Conservation (phyloP, 2,888 invertebrate genomes). For the Sminthurides aquaticus region DNA sequence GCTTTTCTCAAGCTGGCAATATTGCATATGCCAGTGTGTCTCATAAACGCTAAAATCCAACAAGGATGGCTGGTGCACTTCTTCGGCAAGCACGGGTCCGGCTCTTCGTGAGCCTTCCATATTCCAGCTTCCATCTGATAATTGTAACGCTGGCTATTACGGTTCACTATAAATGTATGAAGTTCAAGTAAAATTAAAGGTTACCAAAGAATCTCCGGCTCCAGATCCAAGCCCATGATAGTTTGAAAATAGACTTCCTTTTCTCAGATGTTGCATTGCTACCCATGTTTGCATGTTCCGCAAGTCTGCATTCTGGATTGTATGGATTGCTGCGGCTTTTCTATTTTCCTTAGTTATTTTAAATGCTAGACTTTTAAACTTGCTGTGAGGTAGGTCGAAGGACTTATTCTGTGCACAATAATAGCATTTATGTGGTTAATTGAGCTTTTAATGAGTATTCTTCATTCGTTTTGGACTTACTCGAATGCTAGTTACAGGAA, state of each 20-base stretch:
- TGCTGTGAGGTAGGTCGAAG: too few relatives aligned
- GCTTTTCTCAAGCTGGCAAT: slow-evolving; percentile 59
- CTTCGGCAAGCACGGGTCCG: slow-evolving; percentile 8
- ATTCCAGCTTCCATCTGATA: too few relatives aligned
- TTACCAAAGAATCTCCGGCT: neutral
- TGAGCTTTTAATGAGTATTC: too few relatives aligned
- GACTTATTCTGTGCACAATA: too few relatives aligned
- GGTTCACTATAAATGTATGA: neutral
- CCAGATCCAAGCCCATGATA: neutral
- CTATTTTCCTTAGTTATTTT: slow-evolving; percentile 3
- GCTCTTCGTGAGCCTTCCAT: neutral
- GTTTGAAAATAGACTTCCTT: too few relatives aligned
- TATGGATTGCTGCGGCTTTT: neutral
- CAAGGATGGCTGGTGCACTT: slow-evolving; percentile 12
- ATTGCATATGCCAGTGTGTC: neutral
- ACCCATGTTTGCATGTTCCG: neutral
- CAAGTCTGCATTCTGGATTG: neutral
- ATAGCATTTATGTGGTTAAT: too few relatives aligned
- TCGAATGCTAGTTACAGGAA: too few relatives aligned
- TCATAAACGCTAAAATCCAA: slow-evolving; percentile 2
- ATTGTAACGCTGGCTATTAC: too few relatives aligned
- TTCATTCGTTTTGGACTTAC: too few relatives aligned
- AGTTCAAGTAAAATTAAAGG: neutral
- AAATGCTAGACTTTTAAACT: neutral
- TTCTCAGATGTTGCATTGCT: too few relatives aligned